Base-by-base conservation (phyloP, 2,113 vertebrate species). In the Thoracochromis brauschi region DNA sequence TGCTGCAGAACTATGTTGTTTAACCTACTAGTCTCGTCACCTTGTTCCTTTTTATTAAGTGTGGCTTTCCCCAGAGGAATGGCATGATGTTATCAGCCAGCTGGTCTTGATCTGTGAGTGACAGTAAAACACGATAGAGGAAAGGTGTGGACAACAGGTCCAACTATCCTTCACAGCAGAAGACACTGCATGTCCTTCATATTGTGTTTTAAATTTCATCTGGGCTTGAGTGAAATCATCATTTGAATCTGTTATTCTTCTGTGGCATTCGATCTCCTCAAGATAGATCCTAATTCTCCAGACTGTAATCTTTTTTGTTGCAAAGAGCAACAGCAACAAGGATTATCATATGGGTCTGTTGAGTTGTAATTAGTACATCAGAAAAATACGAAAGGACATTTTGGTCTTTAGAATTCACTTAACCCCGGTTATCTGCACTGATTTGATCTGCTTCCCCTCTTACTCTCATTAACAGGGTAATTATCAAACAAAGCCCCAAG, bases 401-500 rank as follows among this genome's bases (percentile, higher is more conserved):
- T 21, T 45, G 55, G 31, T 81, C 80, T 91, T 94, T 81, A 65
- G 84, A 88, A 87, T 92, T 93, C 83, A 93, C 80, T 95, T 93
- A 93, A 85, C 84, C 87, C 26, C 49, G 38, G 82, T 94, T 90
- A 90, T 93, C 60, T 87, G 75, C 53, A 80, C 78, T 89, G 82
- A 92, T 90, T 87, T 93, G 54, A 92, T 92, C 87, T 92, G 35
- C 47, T 42, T 17, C 19, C 85, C 40, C 51, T 31, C 51, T 82
- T 57, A 68, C 82, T 86, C 91, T 85, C 75, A 93, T 94, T 95
- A 94, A 81, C 57, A 35, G 47, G 82, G 81, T 93, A 91, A 95
- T 96, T 91, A 96, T 89, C 84, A 92, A 89, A 87, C 85, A 82
- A 79, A 83, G 85, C 89, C 92, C 57, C 54, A 79, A 93, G 92